Evolutionary conservation across 1,140 invertebrate species (phyloP).

Genomic region (Trachelipus rathkii): DNA sequence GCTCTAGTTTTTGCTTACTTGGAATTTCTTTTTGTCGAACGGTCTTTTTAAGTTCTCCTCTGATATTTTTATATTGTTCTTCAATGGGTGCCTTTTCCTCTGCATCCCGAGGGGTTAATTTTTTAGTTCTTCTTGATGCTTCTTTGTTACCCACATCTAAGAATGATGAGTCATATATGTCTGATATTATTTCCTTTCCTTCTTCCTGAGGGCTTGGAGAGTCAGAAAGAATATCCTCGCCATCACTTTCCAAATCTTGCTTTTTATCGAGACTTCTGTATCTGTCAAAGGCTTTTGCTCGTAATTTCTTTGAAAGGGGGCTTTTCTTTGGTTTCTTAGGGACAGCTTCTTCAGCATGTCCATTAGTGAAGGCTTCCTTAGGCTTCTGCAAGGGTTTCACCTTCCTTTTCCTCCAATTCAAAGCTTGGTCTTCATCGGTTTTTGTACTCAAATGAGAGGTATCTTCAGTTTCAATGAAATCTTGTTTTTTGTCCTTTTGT

Average conservation of each 20-base stretch:
- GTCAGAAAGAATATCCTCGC: too few relatives aligned
- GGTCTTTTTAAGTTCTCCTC: constrained; percentile 4
- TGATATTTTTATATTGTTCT: neutral
- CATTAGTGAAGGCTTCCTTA: neutral
- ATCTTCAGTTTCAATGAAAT: neutral
- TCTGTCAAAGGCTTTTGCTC: neutral
- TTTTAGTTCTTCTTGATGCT: neutral
- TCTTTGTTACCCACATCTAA: neutral
- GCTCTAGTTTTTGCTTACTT: constrained; percentile 21
- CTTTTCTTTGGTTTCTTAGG: neutral
- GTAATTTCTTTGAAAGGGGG: neutral
- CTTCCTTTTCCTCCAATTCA: neutral
- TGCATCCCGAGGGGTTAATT: neutral
- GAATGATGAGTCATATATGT: neutral
- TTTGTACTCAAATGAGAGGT: neutral
- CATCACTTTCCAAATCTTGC: neutral
- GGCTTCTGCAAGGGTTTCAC: neutral
- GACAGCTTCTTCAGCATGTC: neutral
- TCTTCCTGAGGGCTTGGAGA: neutral
- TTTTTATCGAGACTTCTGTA: neutral
- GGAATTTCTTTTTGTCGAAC: constrained; percentile 24
- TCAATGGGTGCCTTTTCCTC: neutral
- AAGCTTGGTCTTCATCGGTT: neutral
- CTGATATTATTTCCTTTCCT: neutral
- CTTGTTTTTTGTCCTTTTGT: neutral